Percentiles rank a stretch among this genome's conserved stretches.
Evolutionary conservation across 2,113 vertebrate species (phyloP).

Genomic region (Chaetorhynchus papuensis): DNA sequence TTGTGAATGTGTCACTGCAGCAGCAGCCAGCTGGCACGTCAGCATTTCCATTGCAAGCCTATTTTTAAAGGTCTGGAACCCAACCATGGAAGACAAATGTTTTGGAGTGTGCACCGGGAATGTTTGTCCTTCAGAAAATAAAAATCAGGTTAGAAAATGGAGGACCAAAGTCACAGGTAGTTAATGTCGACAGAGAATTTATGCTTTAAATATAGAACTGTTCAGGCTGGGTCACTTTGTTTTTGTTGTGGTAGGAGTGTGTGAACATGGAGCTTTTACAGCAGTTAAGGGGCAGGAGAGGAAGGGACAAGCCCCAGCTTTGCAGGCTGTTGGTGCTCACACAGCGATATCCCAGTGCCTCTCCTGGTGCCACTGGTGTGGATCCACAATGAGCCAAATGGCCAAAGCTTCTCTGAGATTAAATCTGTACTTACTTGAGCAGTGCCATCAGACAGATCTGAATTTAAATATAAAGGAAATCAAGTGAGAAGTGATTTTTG

Average conservation of each 20-base stretch:
- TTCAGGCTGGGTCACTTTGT: neutral
- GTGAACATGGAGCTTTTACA: neutral
- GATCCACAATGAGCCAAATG: neutral
- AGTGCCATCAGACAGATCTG: neutral
- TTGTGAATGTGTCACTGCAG: conserved; percentile 24
- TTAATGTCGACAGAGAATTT: neutral
- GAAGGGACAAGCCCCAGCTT: neutral
- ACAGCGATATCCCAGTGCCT: neutral
- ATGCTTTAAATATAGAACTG: neutral
- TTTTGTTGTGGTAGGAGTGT: neutral
- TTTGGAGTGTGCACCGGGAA: neutral
- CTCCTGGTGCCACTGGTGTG: neutral
- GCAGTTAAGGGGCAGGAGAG: neutral
- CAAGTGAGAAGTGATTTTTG: neutral
- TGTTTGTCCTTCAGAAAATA: neutral
- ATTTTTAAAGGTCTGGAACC: conserved; percentile 31
- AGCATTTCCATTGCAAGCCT: conserved; percentile 12
- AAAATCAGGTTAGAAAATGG: neutral
- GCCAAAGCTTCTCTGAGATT: neutral
- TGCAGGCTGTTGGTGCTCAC: neutral
- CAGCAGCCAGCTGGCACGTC: neutral
- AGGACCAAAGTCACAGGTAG: neutral
- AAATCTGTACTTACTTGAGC: neutral
- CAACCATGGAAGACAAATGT: neutral
- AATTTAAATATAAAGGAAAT: neutral